Percentiles rank a stretch among this genome's conserved stretches.
These are phyloP conservation scores for Stigmatopora argus DNA, from an alignment of 2,113 vertebrate species.

Conservation along the genomic window DNA sequence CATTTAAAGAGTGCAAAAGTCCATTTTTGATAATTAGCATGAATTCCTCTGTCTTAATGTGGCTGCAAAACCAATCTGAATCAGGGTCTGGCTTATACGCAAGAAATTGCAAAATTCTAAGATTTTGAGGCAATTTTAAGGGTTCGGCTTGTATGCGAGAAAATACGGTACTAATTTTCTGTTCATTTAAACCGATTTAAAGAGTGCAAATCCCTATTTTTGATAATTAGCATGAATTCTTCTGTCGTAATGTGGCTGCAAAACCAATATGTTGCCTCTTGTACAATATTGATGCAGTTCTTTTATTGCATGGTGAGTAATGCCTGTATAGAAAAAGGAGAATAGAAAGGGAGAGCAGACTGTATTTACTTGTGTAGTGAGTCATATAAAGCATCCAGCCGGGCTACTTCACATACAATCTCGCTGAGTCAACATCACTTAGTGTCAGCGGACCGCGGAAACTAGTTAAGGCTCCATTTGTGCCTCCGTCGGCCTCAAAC, in stretches of 20 bases:
- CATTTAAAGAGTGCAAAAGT: no score
- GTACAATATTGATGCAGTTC: background rate
- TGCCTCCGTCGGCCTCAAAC: conserved; percentile 1
- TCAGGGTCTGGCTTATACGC: no score
- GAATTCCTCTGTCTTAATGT: no score
- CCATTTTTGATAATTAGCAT: no score
- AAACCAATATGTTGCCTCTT: background rate
- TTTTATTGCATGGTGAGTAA: background rate
- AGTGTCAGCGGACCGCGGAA: conserved; percentile 31
- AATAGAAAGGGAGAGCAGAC: conserved; percentile 5
- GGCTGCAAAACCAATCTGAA: background rate
- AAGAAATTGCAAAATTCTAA: no score
- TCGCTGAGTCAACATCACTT: conserved; percentile 37
- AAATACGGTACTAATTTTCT: no score
- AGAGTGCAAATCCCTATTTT: no score
- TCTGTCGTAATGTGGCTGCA: background rate
- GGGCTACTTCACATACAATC: conserved; percentile 21
- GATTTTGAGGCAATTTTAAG: no score
- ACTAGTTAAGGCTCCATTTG: conserved; percentile 19
- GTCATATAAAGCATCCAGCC: conserved; percentile 35
- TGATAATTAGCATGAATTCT: no score
- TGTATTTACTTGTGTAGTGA: conserved; percentile 43
- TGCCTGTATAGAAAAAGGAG: background rate
- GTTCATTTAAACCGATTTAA: no score
- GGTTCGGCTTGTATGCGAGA: no score